Base-by-base conservation (phyloP, 2,113 vertebrate genomes). In the Syngnathus floridae region DNA sequence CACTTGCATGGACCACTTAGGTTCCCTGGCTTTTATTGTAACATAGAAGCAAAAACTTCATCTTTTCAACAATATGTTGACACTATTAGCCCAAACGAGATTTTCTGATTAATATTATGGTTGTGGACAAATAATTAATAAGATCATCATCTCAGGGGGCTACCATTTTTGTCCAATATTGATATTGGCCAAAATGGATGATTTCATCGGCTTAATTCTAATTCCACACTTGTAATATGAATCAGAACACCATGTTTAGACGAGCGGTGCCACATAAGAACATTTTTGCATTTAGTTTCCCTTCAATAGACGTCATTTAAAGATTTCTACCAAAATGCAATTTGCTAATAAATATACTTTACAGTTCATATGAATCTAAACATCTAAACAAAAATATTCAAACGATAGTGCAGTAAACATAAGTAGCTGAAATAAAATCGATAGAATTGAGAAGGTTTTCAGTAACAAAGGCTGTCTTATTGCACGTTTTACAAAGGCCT, bases 271-370 rank as follows among this genome's bases (percentile, higher is more conserved):
- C 13, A 14, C 43, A 45, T 45, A 45, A 5, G 13, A 41, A 4
- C 1, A 16, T 5, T 16, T 16, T 45, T 45, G 43, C 13, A 5
- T 45, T 45, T 45, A 14, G 13, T 45, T 45, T 45, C 43, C 43
- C 43, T 45, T 45, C 3, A 45, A 45, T 56, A 31, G 16, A 31
- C 12, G 17, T 11, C 16, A 37, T 38, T 19, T 1, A 38, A 19
- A 35, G 3, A 4, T 9, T 0, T 59, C 22, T 67, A 75, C 49
- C 59, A 52, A 65, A 48, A 59, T 26, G 12, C 4, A 1, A 8
- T 45, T 19, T 51, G 49, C 0, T 36, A 49, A 62, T 65, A 62
- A 67, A 79, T 67, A 73, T 16, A 41, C 5, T 26, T 5, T 22
- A 22, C 41, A 40, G 22, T 60, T 40, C 21, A 60, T 21, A n/a